Conservation (phyloP, 2,113 vertebrate genomes). For the Seriola rivoliana region DNA sequence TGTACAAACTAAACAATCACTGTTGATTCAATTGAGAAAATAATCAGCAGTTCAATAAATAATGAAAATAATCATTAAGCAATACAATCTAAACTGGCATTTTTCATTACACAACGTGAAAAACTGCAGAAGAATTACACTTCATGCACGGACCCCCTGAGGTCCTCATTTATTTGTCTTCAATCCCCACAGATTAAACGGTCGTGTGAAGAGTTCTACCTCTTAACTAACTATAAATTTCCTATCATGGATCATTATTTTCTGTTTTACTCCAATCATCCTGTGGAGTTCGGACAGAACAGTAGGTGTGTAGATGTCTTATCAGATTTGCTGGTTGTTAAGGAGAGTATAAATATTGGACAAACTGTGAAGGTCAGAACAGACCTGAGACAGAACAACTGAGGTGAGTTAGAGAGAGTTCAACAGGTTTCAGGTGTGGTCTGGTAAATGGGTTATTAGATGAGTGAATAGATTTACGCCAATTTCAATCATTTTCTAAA, state of each 20-base stretch:
- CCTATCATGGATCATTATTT: neutral
- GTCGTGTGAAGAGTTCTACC: too few relatives aligned
- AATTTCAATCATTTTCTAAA: neutral
- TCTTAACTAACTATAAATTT: too few relatives aligned
- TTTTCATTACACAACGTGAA: too few relatives aligned
- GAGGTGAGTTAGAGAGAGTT: slow-evolving; percentile 41
- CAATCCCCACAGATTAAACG: too few relatives aligned
- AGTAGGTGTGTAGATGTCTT: slow-evolving; percentile 42
- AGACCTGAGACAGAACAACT: neutral
- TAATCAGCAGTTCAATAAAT: too few relatives aligned
- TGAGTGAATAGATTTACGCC: neutral
- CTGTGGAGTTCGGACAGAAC: slow-evolving; percentile 2
- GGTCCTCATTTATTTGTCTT: too few relatives aligned
- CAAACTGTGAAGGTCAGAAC: slow-evolving; percentile 63
- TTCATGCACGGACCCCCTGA: too few relatives aligned
- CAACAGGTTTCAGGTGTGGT: neutral
- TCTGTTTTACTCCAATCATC: neutral
- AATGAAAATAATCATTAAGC: too few relatives aligned
- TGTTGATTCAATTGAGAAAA: too few relatives aligned
- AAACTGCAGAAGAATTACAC: too few relatives aligned
- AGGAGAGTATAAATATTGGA: slow-evolving; percentile 66
- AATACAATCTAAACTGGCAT: too few relatives aligned
- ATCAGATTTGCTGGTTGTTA: slow-evolving; percentile 60
- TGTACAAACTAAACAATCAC: too few relatives aligned
- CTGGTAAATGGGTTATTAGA: neutral